phyloP scores from a whole-genome alignment of 1,140 invertebrate genomes.

The Sycobia sp. region DNA sequence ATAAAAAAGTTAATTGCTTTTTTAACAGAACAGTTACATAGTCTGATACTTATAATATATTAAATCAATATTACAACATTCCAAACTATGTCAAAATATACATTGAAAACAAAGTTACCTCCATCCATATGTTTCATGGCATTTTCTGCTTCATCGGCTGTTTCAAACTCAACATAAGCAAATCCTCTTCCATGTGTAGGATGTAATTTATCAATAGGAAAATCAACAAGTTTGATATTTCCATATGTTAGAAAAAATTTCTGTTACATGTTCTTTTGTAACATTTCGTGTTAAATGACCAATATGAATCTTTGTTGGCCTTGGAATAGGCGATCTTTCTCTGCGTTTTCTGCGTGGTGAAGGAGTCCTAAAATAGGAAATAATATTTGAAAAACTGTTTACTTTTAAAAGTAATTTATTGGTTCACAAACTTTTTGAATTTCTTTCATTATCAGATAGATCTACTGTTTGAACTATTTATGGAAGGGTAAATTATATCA shows the following conservation, averaged over 20 bases:
- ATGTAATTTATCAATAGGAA: conserved; percentile 86
- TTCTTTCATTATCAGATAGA: not conserved
- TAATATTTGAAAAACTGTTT: too few species aligned
- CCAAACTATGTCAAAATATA: too few species aligned
- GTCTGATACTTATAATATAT: too few species aligned
- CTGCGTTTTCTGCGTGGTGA: conserved; percentile 68
- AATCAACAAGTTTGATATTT: conserved; percentile 86
- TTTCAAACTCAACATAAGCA: conserved; percentile 94
- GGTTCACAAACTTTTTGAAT: too few species aligned
- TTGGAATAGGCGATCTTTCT: conserved; percentile 82
- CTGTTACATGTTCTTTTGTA: conserved; percentile 88
- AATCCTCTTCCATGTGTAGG: conserved; percentile 84
- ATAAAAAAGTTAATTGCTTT: too few species aligned
- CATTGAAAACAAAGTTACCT: conserved; percentile 63
- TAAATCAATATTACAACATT: too few species aligned
- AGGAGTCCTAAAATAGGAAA: conserved; percentile 60
- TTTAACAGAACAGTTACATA: too few species aligned
- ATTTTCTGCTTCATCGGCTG: conserved; percentile 93
- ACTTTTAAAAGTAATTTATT: too few species aligned
- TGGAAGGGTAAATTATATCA: too few species aligned
- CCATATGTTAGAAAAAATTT: conserved; percentile 96
- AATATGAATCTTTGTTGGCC: conserved; percentile 90
- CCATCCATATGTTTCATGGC: conserved; percentile 99
- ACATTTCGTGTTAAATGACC: conserved; percentile 91
- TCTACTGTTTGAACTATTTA: too few species aligned